These are phyloP conservation scores for crab-eating macaque (Macaca fascicularis) DNA, from an alignment of 2,113 vertebrate species.

Conservation along the genomic window T2T-MFA8v1.1 NC_088394.1:77582501-77583000, in stretches of 20 bases:
- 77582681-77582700: not conserved
- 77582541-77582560: too few species aligned
- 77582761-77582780: not conserved
- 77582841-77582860: not conserved
- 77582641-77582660: not conserved
- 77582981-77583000: too few species aligned
- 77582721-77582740: not conserved
- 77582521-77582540: not conserved
- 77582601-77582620: too few species aligned
- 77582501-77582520: too few species aligned
- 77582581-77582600: not conserved
- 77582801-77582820: too few species aligned
- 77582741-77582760: not conserved
- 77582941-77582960: not conserved
- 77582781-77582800: accelerated
- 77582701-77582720: not conserved
- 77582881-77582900: not conserved
- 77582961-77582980: not conserved
- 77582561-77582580: not conserved
- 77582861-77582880: not conserved
- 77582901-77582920: not conserved
- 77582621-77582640: not conserved
- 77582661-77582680: not conserved
- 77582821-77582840: not conserved
- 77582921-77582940: too few species aligned